Evolutionary conservation across 2,888 invertebrate genomes (phyloP), one percentile per base, ranked within the genome.

Genomic region (Piscicola geometra): DNA sequence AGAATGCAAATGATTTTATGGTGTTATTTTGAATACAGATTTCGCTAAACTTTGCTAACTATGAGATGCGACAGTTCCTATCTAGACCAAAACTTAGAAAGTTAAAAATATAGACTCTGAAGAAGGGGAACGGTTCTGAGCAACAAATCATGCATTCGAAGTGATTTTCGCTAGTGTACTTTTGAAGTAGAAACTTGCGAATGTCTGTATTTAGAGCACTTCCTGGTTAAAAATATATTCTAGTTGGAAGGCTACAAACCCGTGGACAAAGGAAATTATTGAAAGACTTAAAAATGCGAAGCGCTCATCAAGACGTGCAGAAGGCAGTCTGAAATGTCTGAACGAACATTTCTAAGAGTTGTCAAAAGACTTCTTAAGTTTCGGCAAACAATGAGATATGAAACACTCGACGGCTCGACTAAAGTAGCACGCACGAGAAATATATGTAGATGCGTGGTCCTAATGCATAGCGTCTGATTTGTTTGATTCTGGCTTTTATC

Each of bases 161-260:
- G 5, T 56, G 60, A n/a, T 56, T 56, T 18, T 25, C 3, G 5
- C 3, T 3, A 5, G 5, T 56, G 3, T 56, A 25, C 9, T 56
- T 56, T 56, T n/a, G 5, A 56, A 15, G n/a, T 25, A 15, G 5
- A 56, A 56, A 25, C 12, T 21, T 56, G 21, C n/a, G 5, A 21
- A 18, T 56, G 21, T 56, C n/a, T 56, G 25, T 3, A 56, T 25
- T 56, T 3, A 5, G 9, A 56, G 25, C 60, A 56, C 60, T 56
- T 56, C 60, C 60, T 56, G 60, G 60, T 56, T 56, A 56, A 56
- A 56, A 56, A 56, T 5, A 56, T 21, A 56, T 56, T 56, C n/a
- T 56, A n/a, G 21, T 56, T 25, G 5, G 9, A 25, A 25, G 12
- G 60, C 12, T 18, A 56, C 5, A 56, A 18, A 25, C 5, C 60